Conservation (phyloP, 2,113 vertebrate species). For the Polyodon spathula region DNA sequence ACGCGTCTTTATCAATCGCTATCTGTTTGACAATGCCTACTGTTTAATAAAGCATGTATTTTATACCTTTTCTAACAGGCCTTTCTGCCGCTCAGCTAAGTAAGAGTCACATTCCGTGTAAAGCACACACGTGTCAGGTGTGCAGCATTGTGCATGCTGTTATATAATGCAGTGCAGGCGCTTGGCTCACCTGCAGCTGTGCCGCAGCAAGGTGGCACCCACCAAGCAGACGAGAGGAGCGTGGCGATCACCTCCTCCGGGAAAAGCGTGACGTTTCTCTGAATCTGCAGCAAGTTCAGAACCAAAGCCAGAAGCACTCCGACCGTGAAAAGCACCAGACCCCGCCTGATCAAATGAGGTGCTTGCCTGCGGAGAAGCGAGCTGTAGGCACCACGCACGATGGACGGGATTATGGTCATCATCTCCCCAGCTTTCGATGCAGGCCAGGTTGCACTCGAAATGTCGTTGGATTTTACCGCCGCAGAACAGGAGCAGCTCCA, state of each 20-base stretch:
- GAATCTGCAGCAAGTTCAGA: constrained; percentile 90
- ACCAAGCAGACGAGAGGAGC: constrained; percentile 91
- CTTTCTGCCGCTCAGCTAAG: no score
- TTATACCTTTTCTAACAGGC: no score
- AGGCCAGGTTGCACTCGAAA: constrained; percentile 45
- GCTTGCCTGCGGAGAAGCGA: constrained; percentile 56
- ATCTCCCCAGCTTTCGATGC: constrained; percentile 62
- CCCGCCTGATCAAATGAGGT: constrained; percentile 72
- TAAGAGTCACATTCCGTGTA: no score
- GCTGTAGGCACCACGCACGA: constrained; percentile 46
- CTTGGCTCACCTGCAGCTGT: constrained; percentile 82
- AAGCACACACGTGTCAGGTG: no score
- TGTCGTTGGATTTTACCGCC: constrained; percentile 42
- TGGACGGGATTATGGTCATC: constrained; percentile 59
- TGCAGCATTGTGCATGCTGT: no score
- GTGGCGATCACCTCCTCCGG: constrained; percentile 86
- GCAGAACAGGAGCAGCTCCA: constrained; percentile 71
- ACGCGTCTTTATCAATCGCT: no score
- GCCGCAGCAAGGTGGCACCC: constrained; percentile 91
- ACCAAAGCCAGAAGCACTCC: constrained; percentile 87
- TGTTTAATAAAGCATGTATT: no score
- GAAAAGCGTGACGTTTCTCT: constrained; percentile 82
- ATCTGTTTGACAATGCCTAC: no score
- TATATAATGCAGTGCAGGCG: neutral
- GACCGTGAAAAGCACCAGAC: constrained; percentile 83